Evolutionary conservation across 2,113 vertebrate species (phyloP), one percentile per base, ranked within the genome.

Genomic region (Cyprinus carpio): DNA sequence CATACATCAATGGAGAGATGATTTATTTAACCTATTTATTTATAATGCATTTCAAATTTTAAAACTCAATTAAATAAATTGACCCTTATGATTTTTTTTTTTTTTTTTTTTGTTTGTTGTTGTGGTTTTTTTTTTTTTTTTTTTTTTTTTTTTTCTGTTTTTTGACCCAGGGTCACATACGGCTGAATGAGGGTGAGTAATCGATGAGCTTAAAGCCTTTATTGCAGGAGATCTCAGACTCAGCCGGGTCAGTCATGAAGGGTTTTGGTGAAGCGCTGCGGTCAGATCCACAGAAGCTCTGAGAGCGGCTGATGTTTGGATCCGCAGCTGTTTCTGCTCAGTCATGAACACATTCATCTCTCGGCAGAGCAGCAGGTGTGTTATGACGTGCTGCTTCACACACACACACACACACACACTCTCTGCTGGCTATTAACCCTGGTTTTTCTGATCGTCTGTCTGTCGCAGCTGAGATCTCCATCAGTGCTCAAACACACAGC

Each of bases 311-410:
- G n/a, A n/a, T n/a, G n/a, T n/a, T n/a, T n/a, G 23, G 37, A 31
- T 77, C 4, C 54, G 25, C 87, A 88, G 87, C 87, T 86, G 87
- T 86, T 85, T 81, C 81, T 74, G 58, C 82, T 86, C 87, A 37
- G 74, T 62, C 76, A 81, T 86, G 76, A 88, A 88, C 85, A 86
- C 72, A 86, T 86, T 83, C 86, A 86, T 88, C 87, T 88, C 80
- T 86, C 87, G n/a, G 20, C 86, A 83, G 69, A 43, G 51, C 71
- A 86, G 85, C 87, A 88, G 84, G 87, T 88, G 87, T 88, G 84
- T 76, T 60, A 64, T 88, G 74, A 87, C 74, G 87, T 72, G 79
- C 83, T 72, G 87, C 87, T 85, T 77, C 51, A 27, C 34, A 51
- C 58, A 40, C 86, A 56, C 75, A 49, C 13, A 49, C 43, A 12